These are phyloP conservation scores for Drosophila tropicalis DNA, from an alignment of 1,140 invertebrate species.

Conservation along the genomic window DNA sequence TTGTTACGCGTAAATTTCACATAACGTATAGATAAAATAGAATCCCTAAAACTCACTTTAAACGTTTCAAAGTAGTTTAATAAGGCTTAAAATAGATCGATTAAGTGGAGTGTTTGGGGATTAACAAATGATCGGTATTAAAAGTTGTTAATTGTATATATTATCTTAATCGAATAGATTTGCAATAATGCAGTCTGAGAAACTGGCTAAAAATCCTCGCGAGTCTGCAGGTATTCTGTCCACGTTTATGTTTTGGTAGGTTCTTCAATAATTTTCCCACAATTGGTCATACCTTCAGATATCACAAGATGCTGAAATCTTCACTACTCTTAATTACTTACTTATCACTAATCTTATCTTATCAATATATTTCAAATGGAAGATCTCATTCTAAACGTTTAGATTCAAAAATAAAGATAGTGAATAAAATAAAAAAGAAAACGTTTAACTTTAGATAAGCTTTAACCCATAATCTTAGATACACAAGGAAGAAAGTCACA, in stretches of 20 bases:
- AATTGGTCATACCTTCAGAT: not conserved
- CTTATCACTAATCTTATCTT: not conserved
- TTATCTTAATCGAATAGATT: not conserved
- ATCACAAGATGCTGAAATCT: conserved; percentile 6
- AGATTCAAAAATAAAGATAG: not conserved
- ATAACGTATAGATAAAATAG: not conserved
- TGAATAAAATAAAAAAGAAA: not conserved
- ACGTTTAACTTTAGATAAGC: not conserved
- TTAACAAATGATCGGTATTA: not conserved
- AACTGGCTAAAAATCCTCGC: conserved; percentile 59
- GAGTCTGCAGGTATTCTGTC: conserved; percentile 64
- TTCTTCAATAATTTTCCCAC: not conserved
- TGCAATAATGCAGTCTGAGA: conserved; percentile 40
- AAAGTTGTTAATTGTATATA: not conserved
- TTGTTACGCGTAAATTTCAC: not conserved
- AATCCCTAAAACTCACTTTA: not conserved
- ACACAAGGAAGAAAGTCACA: not conserved
- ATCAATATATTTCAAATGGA: not conserved
- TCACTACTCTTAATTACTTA: not conserved
- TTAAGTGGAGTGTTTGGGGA: not conserved
- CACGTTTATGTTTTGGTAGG: conserved; percentile 65
- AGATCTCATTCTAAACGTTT: not conserved
- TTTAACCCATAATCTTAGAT: not conserved
- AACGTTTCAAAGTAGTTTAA: not conserved
- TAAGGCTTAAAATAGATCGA: not conserved